Base-by-base conservation (phyloP, 1,140 invertebrate species). In the Tetramorium parvispinum region DNA sequence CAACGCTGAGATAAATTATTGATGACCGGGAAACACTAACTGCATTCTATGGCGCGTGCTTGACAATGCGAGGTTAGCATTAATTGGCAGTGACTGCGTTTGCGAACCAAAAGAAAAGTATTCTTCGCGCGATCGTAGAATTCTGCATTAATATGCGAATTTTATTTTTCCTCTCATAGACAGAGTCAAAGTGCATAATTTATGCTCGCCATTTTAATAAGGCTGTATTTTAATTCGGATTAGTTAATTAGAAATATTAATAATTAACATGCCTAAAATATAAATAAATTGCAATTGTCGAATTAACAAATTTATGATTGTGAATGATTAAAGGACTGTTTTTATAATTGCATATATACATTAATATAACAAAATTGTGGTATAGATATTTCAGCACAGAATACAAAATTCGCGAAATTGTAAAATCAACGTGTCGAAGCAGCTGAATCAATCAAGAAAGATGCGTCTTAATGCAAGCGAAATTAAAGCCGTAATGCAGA, bases 401-500 rank as follows among this genome's bases (percentile, higher is more conserved):
- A 24, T 46, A 11, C n/a, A 5, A 53, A 53, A 53, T n/a, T 32
- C 32, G 51, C 5, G 18, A 53, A 53, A 53, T 40, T 18, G 32
- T 16, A 81, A 40, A 68, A 68, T 81, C 21, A 21, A 70, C 11
- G 18, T 51, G 32, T 53, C 59, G 27, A 27, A 59, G 24, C 46
- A 32, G 32, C 32, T 3, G 3, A 32, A 32, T 32, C 32, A 4
- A 32, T 32, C 3, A 32, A 32, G 8, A 24, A 32, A 43, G 2
- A 24, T 49, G 11, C 51, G n/a, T 13, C 6, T 53, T 53, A 53
- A 53, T 53, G 51, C 86, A 73, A 24, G 46, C 57, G 32, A 90
- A 91, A 91, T 90, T 91, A 91, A 88, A 82, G 59, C 77, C 61
- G 68, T 87, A 86, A 90, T 66, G 65, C 77, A 83, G 61, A 66